phyloP scores from a whole-genome alignment of 1,140 invertebrate species.

The Ips typographus region DNA sequence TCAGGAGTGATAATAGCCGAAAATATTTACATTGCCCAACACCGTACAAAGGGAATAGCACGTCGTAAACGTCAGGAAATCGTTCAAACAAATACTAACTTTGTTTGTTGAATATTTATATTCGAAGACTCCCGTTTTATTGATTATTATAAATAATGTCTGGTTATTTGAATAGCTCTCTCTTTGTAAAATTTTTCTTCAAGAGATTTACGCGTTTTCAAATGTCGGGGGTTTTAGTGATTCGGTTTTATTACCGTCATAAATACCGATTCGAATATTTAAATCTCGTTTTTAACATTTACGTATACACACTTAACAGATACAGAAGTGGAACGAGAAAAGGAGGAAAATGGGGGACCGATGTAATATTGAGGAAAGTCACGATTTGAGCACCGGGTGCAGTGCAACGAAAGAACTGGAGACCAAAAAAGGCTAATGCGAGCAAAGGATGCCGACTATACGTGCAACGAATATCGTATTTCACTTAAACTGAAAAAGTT shows the following conservation, averaged over 20 bases:
- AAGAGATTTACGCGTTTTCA: slow-evolving; percentile 5
- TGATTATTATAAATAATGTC: slow-evolving; percentile 22
- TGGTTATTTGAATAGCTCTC: slow-evolving; percentile 14
- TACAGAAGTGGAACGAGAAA: too few species aligned
- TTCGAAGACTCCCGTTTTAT: slow-evolving; percentile 21
- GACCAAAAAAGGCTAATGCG: not conserved
- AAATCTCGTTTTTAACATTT: too few species aligned
- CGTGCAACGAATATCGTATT: slow-evolving; percentile 30
- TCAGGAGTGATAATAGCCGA: slow-evolving; percentile 21
- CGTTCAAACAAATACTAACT: slow-evolving; percentile 31
- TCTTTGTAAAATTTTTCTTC: slow-evolving; percentile 23
- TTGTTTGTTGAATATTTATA: slow-evolving; percentile 32
- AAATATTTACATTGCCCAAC: slow-evolving; percentile 25
- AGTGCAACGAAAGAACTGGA: slow-evolving; percentile 10
- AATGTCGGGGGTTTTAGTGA: too few species aligned
- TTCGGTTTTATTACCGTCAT: too few species aligned
- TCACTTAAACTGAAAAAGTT: slow-evolving; percentile 22
- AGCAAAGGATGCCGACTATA: slow-evolving; percentile 12
- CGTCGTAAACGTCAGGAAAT: slow-evolving; percentile 30
- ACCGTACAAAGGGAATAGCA: slow-evolving; percentile 29
- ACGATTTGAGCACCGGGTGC: slow-evolving; percentile 23
- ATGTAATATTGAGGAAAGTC: slow-evolving; percentile 21
- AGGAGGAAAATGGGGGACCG: too few species aligned
- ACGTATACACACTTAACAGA: too few species aligned
- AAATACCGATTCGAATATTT: too few species aligned